phyloP scores from a whole-genome alignment of 2,888 invertebrate genomes.

The Lycocerus yunnanus region DNA sequence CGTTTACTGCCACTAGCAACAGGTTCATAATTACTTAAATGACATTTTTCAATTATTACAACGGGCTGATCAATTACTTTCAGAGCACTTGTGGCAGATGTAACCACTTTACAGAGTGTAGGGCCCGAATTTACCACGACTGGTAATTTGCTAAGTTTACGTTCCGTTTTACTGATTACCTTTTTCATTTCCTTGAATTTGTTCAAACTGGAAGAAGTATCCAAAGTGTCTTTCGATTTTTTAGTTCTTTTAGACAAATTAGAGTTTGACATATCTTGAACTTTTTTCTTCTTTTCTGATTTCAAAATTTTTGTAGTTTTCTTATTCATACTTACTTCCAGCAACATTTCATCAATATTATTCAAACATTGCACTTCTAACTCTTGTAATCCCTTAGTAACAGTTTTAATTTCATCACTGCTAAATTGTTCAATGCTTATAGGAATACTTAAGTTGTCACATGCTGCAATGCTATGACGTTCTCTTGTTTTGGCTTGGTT shows the following conservation, averaged over 20 bases:
- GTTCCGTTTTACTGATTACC: conserved; percentile 24
- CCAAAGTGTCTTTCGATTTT: neutral
- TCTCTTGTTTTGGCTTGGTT: conserved; percentile 6
- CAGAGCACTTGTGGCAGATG: neutral
- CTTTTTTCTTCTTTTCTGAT: neutral
- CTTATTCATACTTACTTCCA: conserved; percentile 8
- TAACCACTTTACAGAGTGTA: neutral
- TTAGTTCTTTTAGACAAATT: neutral
- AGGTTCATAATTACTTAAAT: neutral
- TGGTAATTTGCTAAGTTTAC: neutral
- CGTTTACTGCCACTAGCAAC: neutral
- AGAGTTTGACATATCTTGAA: neutral
- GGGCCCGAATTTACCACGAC: neutral
- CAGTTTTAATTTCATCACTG: conserved; percentile 34
- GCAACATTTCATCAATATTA: conserved; percentile 42
- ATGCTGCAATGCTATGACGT: conserved; percentile 31
- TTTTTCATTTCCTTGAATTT: conserved; percentile 40
- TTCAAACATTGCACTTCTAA: conserved; percentile 16
- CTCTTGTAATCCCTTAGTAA: conserved; percentile 37
- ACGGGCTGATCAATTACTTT: neutral
- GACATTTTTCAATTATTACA: neutral
- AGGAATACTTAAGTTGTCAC: conserved; percentile 25
- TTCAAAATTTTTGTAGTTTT: neutral
- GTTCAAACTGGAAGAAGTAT: conserved; percentile 36
- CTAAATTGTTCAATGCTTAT: conserved; percentile 39